Base-by-base conservation (phyloP, 2,888 invertebrate species). In the Megalurothrips usitatus region DNA sequence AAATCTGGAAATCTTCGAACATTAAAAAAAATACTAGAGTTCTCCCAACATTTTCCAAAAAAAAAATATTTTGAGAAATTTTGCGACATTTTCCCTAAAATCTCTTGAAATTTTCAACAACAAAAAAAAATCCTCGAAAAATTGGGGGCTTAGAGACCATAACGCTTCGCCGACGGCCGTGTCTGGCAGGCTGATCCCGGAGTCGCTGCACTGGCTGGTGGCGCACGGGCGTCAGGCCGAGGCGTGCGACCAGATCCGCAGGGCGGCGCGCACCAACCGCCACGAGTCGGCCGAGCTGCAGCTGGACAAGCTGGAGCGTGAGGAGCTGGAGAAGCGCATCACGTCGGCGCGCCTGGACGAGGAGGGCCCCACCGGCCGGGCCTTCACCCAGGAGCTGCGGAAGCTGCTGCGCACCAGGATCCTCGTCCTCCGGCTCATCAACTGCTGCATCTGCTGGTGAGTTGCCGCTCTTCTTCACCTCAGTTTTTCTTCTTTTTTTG, bases 201-300 rank as follows among this genome's bases (percentile, higher is more conserved):
- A 89, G 83, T 88, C 88, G 0, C 86, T 87, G 10, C 84, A 88
- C 82, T 89, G 89, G 88, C 85, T 88, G 34, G 84, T 87, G 19
- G 85, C 87, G 4, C 86, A 86, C 81, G 86, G 86, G 6, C 83
- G 85, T 81, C 84, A 85, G 79, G 85, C 86, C 17, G 85, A 88
- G 81, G 87, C 87, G 2, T 84, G 85, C 68, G 83, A 28, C 2
- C 28, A 80, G 23, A 80, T 82, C 17, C 17, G 68, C 43, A 34
- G 68, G 23, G 82, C 82, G 17, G 82, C 82, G 17, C 23, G 49
- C 6, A 47, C 48, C 48, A 82, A 82, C 48, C 78, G 80, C 14
- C 80, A 81, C 43, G 34, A n/a, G 1, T 52, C 81, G 10, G 79
- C 80, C 11, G 79, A 80, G 47, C 48, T 48, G n/a, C 28, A 75